Evolutionary conservation across 1,140 invertebrate genomes (phyloP), one percentile per base, ranked within the genome.

Genomic region (Drosophila repleta): DNA sequence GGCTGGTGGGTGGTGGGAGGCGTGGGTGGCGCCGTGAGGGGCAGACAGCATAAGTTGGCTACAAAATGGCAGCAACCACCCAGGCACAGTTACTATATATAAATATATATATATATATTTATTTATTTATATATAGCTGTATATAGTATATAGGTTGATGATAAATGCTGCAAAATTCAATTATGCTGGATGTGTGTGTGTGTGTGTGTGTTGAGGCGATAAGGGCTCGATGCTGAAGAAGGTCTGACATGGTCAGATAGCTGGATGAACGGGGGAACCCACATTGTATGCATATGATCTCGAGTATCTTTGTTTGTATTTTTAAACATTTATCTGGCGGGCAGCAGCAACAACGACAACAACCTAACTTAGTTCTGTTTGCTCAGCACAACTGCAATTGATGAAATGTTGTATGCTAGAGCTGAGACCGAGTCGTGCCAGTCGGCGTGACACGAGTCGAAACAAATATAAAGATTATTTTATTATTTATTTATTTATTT

Each of bases 311-410:
- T 77, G 60, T 76, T 74, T 70, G 51, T 88, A 79, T 82, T 85
- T 78, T 81, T 85, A 87, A 82, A 75, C 70, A 85, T 78, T 85
- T 85, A 85, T 85, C 82, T 68, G 70, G 46, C 68, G 35, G 73
- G 62, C 43, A 56, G 60, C 51, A 78, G 66, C 24, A 70, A 67
- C 79, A 82, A 51, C 53, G 37, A 66, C 49, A 74, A 74, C 35
- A 80, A 65, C 77, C 64, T 53, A 64, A 68, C 66, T 67, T 67
- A 69, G 67, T 73, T 68, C 78, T 87, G 83, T 82, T 75, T 87
- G 83, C 48, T 61, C 76, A 74, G 55, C 70, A 61, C 15, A 62
- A 73, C 24, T 53, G 29, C 20, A 15, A 20, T 43, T 43, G 26
- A n/a, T 24, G 3, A 37, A 24, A 48, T 8, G 7, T 13, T 26